Percentiles rank a stretch among this genome's conserved stretches.
Conservation (phyloP, 2,797 vertebrate species). For the Potorous gilbertii region DNA sequence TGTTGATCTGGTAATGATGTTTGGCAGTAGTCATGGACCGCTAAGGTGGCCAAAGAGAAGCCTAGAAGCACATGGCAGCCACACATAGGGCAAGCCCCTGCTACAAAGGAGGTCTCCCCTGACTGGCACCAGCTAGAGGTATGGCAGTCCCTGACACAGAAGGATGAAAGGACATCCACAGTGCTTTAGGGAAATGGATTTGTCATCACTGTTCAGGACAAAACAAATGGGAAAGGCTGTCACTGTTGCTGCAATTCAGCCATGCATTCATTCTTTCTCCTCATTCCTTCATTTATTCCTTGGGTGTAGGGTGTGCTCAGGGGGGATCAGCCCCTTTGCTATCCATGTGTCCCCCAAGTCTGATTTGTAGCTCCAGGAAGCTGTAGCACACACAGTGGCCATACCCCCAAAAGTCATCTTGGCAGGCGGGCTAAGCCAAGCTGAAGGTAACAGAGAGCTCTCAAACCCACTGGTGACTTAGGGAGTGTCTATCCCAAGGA, state of each 20-base stretch:
- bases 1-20: background rate
- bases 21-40: background rate
- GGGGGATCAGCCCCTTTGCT: background rate
- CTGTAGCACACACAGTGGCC: background rate
- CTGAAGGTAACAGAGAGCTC: background rate
- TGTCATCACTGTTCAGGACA: background rate
- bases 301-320: background rate
- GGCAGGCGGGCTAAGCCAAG: background rate
- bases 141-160: background rate
- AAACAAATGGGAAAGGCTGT: background rate
- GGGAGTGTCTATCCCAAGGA: background rate
- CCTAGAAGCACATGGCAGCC: rapidly evolving
- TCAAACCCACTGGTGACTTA: background rate
- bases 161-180: background rate
- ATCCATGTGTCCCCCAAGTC: background rate
- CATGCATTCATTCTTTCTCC: background rate
- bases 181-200: background rate
- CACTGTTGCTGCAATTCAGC: background rate
- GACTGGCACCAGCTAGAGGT: background rate
- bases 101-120: background rate
- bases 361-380: background rate
- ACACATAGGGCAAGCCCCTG: background rate
- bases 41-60: background rate
- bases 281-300: background rate
- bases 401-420: background rate